These are phyloP conservation scores for Candoia aspera DNA, from an alignment of 2,113 vertebrate genomes.

Conservation along the genomic window DNA sequence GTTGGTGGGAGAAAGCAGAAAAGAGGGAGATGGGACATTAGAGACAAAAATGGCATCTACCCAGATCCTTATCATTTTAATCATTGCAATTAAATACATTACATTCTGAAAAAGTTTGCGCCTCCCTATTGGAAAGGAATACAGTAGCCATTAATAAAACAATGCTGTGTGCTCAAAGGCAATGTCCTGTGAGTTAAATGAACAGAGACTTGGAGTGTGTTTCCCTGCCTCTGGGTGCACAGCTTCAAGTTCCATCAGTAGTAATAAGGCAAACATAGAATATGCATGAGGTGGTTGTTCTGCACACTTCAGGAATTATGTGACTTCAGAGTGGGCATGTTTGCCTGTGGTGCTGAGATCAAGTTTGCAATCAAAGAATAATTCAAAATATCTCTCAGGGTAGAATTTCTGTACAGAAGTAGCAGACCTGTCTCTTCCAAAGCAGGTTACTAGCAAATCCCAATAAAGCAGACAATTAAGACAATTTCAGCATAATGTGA, in stretches of 20 bases:
- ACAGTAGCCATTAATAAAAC: slow-evolving; percentile 49
- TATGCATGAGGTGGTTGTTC: slow-evolving; percentile 14
- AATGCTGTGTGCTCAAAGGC: slow-evolving; percentile 23
- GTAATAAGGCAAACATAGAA: slow-evolving; percentile 38
- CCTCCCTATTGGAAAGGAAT: slow-evolving; percentile 43
- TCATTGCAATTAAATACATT: slow-evolving; percentile 60
- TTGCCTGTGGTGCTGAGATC: slow-evolving; percentile 7
- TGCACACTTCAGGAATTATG: slow-evolving; percentile 41
- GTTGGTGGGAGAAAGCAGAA: background rate
- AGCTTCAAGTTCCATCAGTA: slow-evolving; percentile 48
- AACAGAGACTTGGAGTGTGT: slow-evolving; percentile 26
- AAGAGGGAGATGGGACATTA: slow-evolving; percentile 19
- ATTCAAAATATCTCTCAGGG: background rate
- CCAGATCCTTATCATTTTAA: slow-evolving; percentile 27
- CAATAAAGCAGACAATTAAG: background rate
- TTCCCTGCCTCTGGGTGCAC: slow-evolving; percentile 26
- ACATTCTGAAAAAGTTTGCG: slow-evolving; percentile 57
- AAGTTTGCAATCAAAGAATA: background rate
- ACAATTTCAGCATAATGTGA: background rate
- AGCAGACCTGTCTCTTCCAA: background rate
- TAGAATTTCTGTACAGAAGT: background rate
- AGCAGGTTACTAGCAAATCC: background rate
- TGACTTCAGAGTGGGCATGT: background rate
- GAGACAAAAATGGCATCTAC: slow-evolving; percentile 23
- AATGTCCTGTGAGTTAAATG: background rate